Evolutionary conservation across 2,888 invertebrate genomes (phyloP).

Genomic region (Falcaria lacertinaria): DNA sequence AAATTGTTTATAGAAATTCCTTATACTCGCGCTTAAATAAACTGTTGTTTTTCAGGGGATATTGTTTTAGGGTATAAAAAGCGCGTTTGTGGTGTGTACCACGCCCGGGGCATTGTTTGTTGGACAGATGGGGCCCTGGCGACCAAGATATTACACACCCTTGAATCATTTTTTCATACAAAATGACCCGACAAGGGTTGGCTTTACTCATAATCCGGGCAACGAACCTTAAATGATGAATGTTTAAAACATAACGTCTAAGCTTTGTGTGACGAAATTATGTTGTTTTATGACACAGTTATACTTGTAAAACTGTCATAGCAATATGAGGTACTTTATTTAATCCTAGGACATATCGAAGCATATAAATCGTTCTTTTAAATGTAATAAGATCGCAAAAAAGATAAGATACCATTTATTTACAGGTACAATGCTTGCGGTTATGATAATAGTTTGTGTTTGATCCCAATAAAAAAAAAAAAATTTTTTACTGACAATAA

Average conservation of each 20-base stretch:
- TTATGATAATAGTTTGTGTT: too few relatives aligned
- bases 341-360: too few relatives aligned
- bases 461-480: too few relatives aligned
- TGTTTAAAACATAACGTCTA: neutral
- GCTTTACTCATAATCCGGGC: neutral
- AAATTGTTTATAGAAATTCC: too few relatives aligned
- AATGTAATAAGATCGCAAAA: too few relatives aligned
- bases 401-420: too few relatives aligned
- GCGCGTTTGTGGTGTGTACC: slow-evolving; percentile 1
- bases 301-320: neutral
- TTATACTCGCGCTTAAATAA: too few relatives aligned
- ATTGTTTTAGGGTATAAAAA: neutral
- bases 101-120: slow-evolving; percentile 12
- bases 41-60: neutral
- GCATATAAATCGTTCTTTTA: neutral
- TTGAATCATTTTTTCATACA: slow-evolving; percentile 1
- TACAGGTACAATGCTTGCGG: too few relatives aligned
- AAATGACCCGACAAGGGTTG: slow-evolving; percentile 3
- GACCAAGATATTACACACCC: slow-evolving; percentile 13
- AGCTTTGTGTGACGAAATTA: neutral
- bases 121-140: slow-evolving; percentile 23
- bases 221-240: slow-evolving; percentile 1
- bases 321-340: too few relatives aligned
- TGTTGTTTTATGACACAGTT: too few relatives aligned
- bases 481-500: too few relatives aligned